Conservation (phyloP, 2,797 vertebrate species). For the Botia kubotai region DNA sequence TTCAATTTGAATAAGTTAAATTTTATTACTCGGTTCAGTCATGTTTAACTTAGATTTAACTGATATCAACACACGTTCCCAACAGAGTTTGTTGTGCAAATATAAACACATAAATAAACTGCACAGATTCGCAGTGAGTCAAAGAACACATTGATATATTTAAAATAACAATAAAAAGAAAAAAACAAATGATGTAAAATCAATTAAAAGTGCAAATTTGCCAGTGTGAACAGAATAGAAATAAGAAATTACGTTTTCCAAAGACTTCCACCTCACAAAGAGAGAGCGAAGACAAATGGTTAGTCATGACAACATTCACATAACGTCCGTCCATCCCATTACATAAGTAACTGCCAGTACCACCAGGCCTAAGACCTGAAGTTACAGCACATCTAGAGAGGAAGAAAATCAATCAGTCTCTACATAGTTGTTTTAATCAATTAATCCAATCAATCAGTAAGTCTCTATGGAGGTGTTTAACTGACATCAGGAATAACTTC, state of each 20-base stretch:
- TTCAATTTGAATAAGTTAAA: too few species aligned
- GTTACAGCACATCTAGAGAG: conserved; percentile 32
- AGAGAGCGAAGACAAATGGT: neutral
- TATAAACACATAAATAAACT: too few species aligned
- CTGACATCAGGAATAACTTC: neutral
- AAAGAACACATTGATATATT: too few species aligned
- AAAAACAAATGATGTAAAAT: neutral
- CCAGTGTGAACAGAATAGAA: neutral
- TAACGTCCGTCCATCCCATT: conserved; percentile 26
- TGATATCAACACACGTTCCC: too few species aligned
- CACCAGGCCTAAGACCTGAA: conserved; percentile 14
- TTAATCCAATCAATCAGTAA: neutral
- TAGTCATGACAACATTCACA: conserved; percentile 36
- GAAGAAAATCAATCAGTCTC: neutral
- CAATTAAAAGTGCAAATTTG: too few species aligned
- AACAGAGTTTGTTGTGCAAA: too few species aligned
- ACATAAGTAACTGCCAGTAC: neutral
- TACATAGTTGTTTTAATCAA: too few species aligned
- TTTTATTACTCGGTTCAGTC: too few species aligned
- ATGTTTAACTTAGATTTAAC: too few species aligned
- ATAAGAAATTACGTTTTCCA: conserved; percentile 4
- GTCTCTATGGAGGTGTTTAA: neutral
- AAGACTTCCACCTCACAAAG: conserved; percentile 38
- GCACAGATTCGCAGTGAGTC: too few species aligned
- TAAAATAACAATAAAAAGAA: neutral